Evolutionary conservation across 2,888 invertebrate genomes (phyloP).

Genomic region (Papilio demoleus): DNA sequence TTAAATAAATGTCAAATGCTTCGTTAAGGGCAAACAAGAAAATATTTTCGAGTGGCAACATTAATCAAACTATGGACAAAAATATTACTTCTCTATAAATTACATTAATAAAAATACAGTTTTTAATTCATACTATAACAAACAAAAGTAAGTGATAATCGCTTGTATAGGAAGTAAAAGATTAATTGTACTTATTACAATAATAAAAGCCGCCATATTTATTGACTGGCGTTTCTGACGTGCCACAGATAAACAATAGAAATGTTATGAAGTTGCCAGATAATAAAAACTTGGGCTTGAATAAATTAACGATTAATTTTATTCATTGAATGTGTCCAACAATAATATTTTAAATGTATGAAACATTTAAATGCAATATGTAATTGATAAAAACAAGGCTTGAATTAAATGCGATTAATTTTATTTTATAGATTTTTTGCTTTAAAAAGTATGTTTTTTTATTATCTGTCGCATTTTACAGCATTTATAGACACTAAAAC

Average conservation of each 20-base stretch:
- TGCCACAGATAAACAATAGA: slow-evolving; percentile 64
- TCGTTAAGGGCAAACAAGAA: slow-evolving; percentile 22
- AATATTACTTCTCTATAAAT: slow-evolving; percentile 32
- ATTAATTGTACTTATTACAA: slow-evolving; percentile 73
- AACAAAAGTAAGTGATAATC: slow-evolving; percentile 53
- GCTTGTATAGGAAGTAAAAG: slow-evolving; percentile 59
- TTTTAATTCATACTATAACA: slow-evolving; percentile 34
- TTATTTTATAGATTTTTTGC: no score
- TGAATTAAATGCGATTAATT: slow-evolving; percentile 21
- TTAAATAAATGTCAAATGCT: slow-evolving; percentile 28
- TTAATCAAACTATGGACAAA: not conserved
- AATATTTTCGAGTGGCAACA: slow-evolving; percentile 5
- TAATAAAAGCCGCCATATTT: slow-evolving; percentile 59
- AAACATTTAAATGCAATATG: slow-evolving; percentile 16
- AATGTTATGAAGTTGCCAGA: slow-evolving; percentile 70
- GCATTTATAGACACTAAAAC: no score
- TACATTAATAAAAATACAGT: slow-evolving; percentile 8
- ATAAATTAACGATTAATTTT: slow-evolving; percentile 68
- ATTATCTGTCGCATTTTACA: no score
- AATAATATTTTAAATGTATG: slow-evolving; percentile 34
- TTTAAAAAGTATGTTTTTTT: no score
- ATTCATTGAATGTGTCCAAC: slow-evolving; percentile 30
- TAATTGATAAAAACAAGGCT: slow-evolving; percentile 12
- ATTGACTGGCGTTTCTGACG: slow-evolving; percentile 45
- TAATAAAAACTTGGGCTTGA: slow-evolving; percentile 78